Base-by-base conservation (phyloP, 2,888 invertebrate genomes). In the Isotomurus palustris region DNA sequence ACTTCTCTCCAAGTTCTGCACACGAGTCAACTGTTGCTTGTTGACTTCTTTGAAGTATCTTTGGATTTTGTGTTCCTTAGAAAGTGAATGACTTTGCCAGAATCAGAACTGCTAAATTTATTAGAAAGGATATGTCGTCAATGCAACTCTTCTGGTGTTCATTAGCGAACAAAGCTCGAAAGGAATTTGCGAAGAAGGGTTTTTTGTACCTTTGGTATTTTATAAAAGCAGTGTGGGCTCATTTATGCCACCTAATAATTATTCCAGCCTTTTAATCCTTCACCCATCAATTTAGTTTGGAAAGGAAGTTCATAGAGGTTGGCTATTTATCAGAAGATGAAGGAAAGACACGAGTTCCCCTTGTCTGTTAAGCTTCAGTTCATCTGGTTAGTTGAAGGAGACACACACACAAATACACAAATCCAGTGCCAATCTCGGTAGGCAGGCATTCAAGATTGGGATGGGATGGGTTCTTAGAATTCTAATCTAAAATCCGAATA, bases 151-250 rank as follows among this genome's bases (percentile, higher is more conserved):
- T n/a, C n/a, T 24, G n/a, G 14, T 4, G 50, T 22, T 50, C 50
- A 50, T 50, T 50, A 50, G 50, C 17, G 40, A 50, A 14, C 3
- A 3, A 50, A 50, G 25, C 38, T 50, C 40, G 10, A 2, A 5
- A 36, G 40, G 50, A 50, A 50, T 50, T 50, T 22, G 38, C 27
- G 22, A 19, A 25, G 14, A 38, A 14, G 32, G 14, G 32, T 32
- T 10, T 8, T 8, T n/a, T 6, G 17, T 40, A 17, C 17, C 6
- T 43, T 21, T 22, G 43, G 22, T 43, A 43, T 43, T 43, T 24
- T 50, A 35, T 50, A 40, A 50, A 50, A 50, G 50, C 50, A 50
- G 50, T 50, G 50, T 50, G 36, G 38, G 36, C 38, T 50, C 49
- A 24, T 49, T 49, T 35, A 29, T 49, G 49, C 49, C 35, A 49